Conservation (phyloP, 1,140 invertebrate genomes). For the Drosophila simulans region DNA sequence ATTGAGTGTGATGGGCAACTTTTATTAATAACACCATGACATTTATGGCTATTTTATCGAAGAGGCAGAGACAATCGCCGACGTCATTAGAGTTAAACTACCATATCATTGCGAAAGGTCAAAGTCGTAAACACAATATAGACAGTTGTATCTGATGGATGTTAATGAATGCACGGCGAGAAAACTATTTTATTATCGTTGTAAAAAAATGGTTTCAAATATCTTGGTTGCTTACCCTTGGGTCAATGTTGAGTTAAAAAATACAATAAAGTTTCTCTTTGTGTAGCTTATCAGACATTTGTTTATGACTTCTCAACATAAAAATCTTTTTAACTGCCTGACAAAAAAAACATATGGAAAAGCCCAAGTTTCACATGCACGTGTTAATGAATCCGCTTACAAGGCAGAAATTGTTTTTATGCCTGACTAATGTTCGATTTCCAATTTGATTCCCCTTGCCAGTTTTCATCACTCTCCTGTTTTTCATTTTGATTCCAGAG, state of each 20-base stretch:
- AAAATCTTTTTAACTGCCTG: conserved; percentile 7
- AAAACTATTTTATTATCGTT: conserved; percentile 6
- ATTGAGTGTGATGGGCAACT: conserved; percentile 73
- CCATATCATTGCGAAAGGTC: conserved; percentile 71
- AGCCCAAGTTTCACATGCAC: conserved; percentile 37
- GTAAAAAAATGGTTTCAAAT: no score
- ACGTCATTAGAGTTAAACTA: conserved; percentile 64
- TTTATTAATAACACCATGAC: conserved; percentile 71
- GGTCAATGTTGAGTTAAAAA: neutral
- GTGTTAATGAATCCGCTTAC: conserved; percentile 72
- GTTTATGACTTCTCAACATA: conserved; percentile 5
- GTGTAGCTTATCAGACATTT: conserved; percentile 2
- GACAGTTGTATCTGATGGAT: conserved; percentile 41
- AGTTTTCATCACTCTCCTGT: neutral
- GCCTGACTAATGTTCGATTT: conserved; percentile 24
- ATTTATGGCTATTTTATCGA: conserved; percentile 64
- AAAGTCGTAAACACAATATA: conserved; percentile 65
- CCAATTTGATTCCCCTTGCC: neutral
- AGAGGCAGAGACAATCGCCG: conserved; percentile 27
- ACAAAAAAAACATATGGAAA: neutral
- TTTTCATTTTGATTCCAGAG: conserved; percentile 10
- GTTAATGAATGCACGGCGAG: conserved; percentile 25
- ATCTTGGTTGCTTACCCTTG: no score
- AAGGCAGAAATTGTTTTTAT: conserved; percentile 39
- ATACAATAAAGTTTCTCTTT: neutral